Conservation (phyloP, 2,888 invertebrate genomes). For the Harmothoe impar region DNA sequence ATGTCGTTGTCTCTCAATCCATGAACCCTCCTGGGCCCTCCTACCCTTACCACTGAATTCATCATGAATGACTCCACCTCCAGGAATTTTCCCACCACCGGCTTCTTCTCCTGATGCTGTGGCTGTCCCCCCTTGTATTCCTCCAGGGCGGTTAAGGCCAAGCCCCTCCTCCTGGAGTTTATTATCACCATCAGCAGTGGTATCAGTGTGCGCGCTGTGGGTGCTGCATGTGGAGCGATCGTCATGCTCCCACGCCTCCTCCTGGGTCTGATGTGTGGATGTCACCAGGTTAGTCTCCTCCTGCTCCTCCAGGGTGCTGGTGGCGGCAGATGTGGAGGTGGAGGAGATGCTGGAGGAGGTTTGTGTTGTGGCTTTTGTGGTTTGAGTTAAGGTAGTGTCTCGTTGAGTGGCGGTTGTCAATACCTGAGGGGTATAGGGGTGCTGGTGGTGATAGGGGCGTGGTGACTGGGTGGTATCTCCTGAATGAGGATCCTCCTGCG, state of each 20-base stretch:
- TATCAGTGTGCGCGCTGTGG: no score
- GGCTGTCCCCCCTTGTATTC: no score
- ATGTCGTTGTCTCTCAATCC: no score
- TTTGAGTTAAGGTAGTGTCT: background rate
- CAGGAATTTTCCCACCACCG: slow-evolving; percentile 35
- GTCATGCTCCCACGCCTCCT: no score
- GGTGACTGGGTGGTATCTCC: background rate
- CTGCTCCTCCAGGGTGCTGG: background rate
- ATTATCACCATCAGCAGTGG: no score
- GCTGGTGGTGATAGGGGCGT: background rate
- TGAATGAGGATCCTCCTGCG: background rate
- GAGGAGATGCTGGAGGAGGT: background rate
- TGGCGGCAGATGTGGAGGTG: background rate
- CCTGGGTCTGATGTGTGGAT: background rate
- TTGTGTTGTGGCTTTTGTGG: background rate
- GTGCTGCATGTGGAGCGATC: no score
- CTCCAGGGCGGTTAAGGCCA: no score
- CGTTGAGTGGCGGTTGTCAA: background rate
- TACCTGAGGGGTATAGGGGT: background rate
- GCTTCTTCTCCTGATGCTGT: background rate
- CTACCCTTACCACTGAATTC: background rate
- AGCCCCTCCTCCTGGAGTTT: no score
- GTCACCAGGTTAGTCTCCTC: background rate
- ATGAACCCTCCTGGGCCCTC: no score
- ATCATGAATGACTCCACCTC: background rate